Conservation (phyloP, 2,797 vertebrate species). For the Diplodus sargus region DNA sequence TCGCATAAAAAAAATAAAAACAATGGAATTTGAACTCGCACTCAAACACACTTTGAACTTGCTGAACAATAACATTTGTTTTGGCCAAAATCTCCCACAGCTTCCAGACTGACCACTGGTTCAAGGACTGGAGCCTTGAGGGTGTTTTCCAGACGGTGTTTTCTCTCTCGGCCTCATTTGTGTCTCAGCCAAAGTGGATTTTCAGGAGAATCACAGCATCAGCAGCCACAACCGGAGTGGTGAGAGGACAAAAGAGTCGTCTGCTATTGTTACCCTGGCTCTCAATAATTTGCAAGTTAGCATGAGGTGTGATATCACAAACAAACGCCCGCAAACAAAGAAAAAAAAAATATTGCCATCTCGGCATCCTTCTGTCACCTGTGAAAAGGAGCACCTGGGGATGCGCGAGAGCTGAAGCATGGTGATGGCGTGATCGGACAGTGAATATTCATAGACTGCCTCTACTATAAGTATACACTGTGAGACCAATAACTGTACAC, state of each 20-base stretch:
- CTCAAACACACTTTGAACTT: slow-evolving; percentile 43
- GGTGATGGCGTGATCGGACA: slow-evolving; percentile 13
- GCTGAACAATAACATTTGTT: slow-evolving; percentile 47
- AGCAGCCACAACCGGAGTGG: slow-evolving; percentile 66
- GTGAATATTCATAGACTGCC: slow-evolving; percentile 51
- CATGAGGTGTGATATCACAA: slow-evolving; percentile 81
- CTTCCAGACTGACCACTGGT: slow-evolving; percentile 64
- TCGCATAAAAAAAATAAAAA: slow-evolving; percentile 1
- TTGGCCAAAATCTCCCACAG: slow-evolving; percentile 62
- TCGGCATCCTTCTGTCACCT: slow-evolving; percentile 79
- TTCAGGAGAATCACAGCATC: slow-evolving; percentile 73
- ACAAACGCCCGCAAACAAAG: slow-evolving; percentile 68
- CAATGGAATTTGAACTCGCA: not conserved
- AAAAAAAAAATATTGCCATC: slow-evolving; percentile 60
- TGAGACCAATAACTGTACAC: not conserved
- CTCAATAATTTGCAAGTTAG: slow-evolving; percentile 83
- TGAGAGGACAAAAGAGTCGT: slow-evolving; percentile 80
- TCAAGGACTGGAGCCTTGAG: slow-evolving; percentile 55
- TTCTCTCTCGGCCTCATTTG: slow-evolving; percentile 70
- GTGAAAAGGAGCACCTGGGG: slow-evolving; percentile 71
- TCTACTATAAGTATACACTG: slow-evolving; percentile 4
- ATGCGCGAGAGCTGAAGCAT: slow-evolving; percentile 18
- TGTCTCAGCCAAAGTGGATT: slow-evolving; percentile 69
- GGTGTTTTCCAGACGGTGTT: slow-evolving; percentile 71
- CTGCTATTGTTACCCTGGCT: slow-evolving; percentile 77